Evolutionary conservation across 1,140 invertebrate genomes (phyloP), one percentile per base, ranked within the genome.

Genomic region (Bombus turneri): DNA sequence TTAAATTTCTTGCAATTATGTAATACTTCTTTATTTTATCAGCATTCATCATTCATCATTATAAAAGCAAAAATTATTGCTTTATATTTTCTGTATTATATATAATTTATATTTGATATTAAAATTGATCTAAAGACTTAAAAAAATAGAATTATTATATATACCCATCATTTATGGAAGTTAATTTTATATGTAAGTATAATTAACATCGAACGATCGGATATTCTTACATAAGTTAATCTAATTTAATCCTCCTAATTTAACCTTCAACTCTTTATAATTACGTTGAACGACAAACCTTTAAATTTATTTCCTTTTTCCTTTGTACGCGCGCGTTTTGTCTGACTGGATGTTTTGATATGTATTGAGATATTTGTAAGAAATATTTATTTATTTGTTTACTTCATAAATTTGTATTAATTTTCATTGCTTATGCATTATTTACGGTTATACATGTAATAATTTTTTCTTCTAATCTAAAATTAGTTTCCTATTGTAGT

Each of bases 171-270:
- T 39, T 39, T 81, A 53, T 9, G n/a, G 47, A 39, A 59, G 12
- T 66, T 76, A 78, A 85, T 69, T 83, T 62, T 34, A 28, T 47
- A 31, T 15, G 77, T 28, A 62, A 39, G 39, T 72, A 78, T 84
- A 85, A 85, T 80, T 73, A 85, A 85, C 31, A 47, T 31, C 39
- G 31, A 79, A 79, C 31, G 22, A 22, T 66, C 68, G 28, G 12
- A 57, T 64, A 15, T 79, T 53, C 53, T 85, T 85, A 80, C 22
- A 77, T 80, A 85, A 85, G 57, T 31, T 85, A 59, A 80, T 85
- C 77, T 85, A 80, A 85, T 85, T 85, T 80, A 62, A 71, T 80
- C 68, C 3, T 15, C 12, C 3, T 66, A 34, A 66, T 66, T 66
- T 34, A 80, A 80, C 41, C 77, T 79, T 85, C 25, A 72, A 80